Evolutionary conservation across 2,797 vertebrate species (phyloP).

Genomic region (Amblyraja radiata): DNA sequence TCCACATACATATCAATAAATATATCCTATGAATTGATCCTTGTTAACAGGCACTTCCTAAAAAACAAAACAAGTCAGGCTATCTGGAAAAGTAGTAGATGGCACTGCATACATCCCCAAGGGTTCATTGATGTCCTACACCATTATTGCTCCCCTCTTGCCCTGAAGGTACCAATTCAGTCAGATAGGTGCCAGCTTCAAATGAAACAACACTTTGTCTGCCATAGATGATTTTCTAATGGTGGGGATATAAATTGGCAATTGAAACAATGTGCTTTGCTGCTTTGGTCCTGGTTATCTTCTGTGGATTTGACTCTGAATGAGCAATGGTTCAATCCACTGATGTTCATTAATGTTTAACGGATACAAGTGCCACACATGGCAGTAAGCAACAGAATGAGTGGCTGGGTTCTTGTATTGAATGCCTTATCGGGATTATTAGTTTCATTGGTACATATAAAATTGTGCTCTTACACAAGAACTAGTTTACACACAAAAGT

Average conservation of each 20-base stretch:
- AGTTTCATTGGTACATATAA: background rate
- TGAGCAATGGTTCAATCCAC: background rate
- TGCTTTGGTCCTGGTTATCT: background rate
- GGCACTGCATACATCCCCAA: background rate
- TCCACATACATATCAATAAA: slow-evolving; percentile 72
- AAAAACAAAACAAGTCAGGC: slow-evolving; percentile 35
- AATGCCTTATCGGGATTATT: background rate
- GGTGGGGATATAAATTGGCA: background rate
- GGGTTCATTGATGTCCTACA: background rate
- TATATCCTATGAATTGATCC: slow-evolving; percentile 65
- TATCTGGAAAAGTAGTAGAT: background rate
- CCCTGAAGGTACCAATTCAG: background rate
- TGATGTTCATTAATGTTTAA: background rate
- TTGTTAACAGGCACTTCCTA: slow-evolving; percentile 65
- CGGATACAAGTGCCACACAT: background rate
- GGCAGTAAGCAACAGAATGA: background rate
- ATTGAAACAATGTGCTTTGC: background rate
- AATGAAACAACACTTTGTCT: no score
- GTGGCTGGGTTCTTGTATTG: no score
- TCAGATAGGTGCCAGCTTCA: no score
- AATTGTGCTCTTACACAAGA: background rate
- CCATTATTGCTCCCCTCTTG: background rate
- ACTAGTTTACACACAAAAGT: background rate
- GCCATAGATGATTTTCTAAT: background rate
- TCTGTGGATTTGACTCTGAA: background rate